phyloP scores from a whole-genome alignment of 2,113 vertebrate genomes.

The Bubalus kerabau region DNA sequence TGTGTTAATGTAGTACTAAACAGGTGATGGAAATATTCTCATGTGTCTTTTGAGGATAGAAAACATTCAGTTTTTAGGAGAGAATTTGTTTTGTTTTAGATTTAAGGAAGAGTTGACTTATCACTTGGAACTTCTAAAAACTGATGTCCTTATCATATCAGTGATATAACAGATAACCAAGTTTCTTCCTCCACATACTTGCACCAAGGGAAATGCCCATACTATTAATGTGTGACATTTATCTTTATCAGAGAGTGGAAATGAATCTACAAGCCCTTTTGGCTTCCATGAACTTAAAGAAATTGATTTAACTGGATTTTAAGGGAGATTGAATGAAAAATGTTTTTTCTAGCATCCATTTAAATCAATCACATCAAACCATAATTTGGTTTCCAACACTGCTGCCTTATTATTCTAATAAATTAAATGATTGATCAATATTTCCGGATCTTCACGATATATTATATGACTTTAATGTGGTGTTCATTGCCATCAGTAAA shows the following conservation, averaged over 20 bases:
- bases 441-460: neutral
- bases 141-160: neutral
- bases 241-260: neutral
- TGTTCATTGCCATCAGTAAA: neutral
- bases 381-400: neutral
- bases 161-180: neutral
- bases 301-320: constrained; percentile 25
- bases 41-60: neutral
- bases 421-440: neutral
- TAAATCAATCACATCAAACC: neutral
- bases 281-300: neutral
- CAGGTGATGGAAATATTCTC: neutral
- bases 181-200: neutral
- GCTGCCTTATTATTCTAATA: neutral
- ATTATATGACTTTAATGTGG: neutral
- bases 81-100: neutral
- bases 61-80: neutral
- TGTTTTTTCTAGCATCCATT: neutral
- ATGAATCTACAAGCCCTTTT: neutral
- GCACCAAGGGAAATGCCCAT: neutral
- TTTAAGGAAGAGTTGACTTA: neutral
- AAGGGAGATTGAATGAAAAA: constrained; percentile 29
- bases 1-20: neutral
- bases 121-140: neutral
- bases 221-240: neutral